phyloP scores from a whole-genome alignment of 1,140 invertebrate genomes.

The Nixonia krombeini region DNA sequence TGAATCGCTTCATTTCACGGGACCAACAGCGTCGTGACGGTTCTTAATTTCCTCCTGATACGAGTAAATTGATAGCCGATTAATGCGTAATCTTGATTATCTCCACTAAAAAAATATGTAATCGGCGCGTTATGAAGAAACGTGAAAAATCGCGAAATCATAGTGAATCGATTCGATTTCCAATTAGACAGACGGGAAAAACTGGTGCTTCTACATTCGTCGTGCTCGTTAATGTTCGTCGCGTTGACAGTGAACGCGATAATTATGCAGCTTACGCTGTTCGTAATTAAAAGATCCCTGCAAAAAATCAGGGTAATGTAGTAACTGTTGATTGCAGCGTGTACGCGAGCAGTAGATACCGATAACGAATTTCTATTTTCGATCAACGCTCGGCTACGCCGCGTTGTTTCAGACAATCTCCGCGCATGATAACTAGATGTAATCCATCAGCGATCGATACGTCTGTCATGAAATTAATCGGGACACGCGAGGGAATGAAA shows the following conservation, averaged over 20 bases:
- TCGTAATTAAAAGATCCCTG: constrained; percentile 18
- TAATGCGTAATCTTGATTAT: too few relatives aligned
- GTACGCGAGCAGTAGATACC: constrained; percentile 8
- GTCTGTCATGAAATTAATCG: constrained; percentile 8
- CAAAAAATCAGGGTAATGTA: constrained; percentile 21
- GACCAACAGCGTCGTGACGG: too few relatives aligned
- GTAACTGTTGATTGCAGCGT: constrained; percentile 20
- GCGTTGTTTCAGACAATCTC: not conserved
- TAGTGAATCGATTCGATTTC: constrained; percentile 1
- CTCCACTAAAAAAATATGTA: too few relatives aligned
- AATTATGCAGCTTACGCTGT: constrained; percentile 1
- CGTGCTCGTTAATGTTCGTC: constrained; percentile 12
- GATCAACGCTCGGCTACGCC: constrained; percentile 15
- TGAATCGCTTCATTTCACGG: too few relatives aligned
- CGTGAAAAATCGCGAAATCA: constrained; percentile 1
- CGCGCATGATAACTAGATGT: too few relatives aligned
- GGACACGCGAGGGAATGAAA: not conserved
- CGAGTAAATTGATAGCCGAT: too few relatives aligned
- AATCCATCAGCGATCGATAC: too few relatives aligned
- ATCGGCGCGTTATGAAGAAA: not conserved
- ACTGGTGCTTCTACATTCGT: constrained; percentile 10
- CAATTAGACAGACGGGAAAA: constrained; percentile 1
- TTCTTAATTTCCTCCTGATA: too few relatives aligned
- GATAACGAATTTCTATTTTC: constrained; percentile 23
- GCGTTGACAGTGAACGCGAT: constrained; percentile 18